Evolutionary conservation across 2,888 invertebrate species (phyloP).

Genomic region (Caenorhabditis uteleia): DNA sequence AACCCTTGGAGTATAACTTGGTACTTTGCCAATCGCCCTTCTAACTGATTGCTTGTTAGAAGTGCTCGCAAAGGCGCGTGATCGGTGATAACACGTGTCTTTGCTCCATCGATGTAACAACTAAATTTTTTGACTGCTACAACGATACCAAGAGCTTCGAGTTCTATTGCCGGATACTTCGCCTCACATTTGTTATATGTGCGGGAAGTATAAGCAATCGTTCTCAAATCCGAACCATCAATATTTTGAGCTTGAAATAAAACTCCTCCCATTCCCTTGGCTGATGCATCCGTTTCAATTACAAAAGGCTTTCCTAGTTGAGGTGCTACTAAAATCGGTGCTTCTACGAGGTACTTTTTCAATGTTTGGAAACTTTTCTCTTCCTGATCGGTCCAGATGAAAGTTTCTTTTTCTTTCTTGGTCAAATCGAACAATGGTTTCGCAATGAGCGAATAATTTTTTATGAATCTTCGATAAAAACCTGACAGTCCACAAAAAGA

Average conservation of each 20-base stretch:
- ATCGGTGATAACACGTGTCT: slow-evolving; percentile 18
- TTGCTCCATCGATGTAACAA: slow-evolving; percentile 19
- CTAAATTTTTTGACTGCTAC: slow-evolving; percentile 20
- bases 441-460: slow-evolving; percentile 20
- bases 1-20: slow-evolving; percentile 21
- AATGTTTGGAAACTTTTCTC: slow-evolving; percentile 21
- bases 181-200: slow-evolving; percentile 15
- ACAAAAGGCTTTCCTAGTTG: slow-evolving; percentile 12
- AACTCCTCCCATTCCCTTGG: slow-evolving; percentile 25
- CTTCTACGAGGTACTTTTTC: slow-evolving; percentile 1
- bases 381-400: slow-evolving; percentile 19
- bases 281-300: slow-evolving; percentile 28
- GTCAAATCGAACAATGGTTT: slow-evolving; percentile 19
- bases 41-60: slow-evolving; percentile 6
- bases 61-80: slow-evolving; percentile 21
- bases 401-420: slow-evolving; percentile 6
- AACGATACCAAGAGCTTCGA: slow-evolving; percentile 23
- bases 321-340: slow-evolving; percentile 25
- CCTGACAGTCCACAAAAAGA: slow-evolving; percentile 19
- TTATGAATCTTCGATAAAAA: slow-evolving; percentile 32
- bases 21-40: slow-evolving; percentile 23
- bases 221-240: slow-evolving; percentile 1
- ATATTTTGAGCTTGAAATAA: slow-evolving; percentile 16
- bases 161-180: slow-evolving; percentile 19
- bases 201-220: slow-evolving; percentile 18